Evolutionary conservation across 2,888 invertebrate genomes (phyloP).

Genomic region (Troides helena): DNA sequence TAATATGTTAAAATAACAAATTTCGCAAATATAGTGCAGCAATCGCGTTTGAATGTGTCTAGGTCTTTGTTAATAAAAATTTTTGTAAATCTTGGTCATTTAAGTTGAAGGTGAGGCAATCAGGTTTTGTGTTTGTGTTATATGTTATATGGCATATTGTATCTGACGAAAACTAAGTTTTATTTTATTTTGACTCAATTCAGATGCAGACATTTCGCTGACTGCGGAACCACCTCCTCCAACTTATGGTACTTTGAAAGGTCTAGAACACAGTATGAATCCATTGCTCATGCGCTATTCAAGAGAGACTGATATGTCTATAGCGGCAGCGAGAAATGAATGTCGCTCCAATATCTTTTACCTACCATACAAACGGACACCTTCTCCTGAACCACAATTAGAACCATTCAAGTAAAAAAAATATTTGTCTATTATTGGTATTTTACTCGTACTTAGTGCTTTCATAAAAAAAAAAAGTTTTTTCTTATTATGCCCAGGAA

Average conservation of each 20-base stretch:
- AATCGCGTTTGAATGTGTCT: constrained; percentile 22
- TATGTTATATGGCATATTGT: neutral
- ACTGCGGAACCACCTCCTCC: constrained; percentile 83
- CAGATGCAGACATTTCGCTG: constrained; percentile 73
- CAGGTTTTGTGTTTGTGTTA: constrained; percentile 18
- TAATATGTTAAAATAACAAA: constrained; percentile 15
- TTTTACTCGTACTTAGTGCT: neutral
- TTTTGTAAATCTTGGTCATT: constrained; percentile 3
- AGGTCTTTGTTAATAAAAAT: constrained; percentile 26
- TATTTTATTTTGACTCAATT: neutral
- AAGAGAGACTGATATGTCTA: constrained; percentile 93
- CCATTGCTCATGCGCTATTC: constrained; percentile 94
- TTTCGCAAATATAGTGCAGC: constrained; percentile 16
- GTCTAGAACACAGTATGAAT: constrained; percentile 94
- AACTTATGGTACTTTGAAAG: constrained; percentile 90
- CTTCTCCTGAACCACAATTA: constrained; percentile 76
- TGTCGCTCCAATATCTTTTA: constrained; percentile 89
- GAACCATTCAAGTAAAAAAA: constrained; percentile 84
- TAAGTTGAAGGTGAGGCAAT: constrained; percentile 7
- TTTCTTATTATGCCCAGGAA: neutral
- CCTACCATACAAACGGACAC: constrained; percentile 67
- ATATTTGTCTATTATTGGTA: neutral
- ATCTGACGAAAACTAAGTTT: neutral
- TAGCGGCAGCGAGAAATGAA: constrained; percentile 89
- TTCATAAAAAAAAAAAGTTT: neutral